Base-by-base conservation (phyloP, 1,140 invertebrate genomes). In the Bilobella aurantiaca region DNA sequence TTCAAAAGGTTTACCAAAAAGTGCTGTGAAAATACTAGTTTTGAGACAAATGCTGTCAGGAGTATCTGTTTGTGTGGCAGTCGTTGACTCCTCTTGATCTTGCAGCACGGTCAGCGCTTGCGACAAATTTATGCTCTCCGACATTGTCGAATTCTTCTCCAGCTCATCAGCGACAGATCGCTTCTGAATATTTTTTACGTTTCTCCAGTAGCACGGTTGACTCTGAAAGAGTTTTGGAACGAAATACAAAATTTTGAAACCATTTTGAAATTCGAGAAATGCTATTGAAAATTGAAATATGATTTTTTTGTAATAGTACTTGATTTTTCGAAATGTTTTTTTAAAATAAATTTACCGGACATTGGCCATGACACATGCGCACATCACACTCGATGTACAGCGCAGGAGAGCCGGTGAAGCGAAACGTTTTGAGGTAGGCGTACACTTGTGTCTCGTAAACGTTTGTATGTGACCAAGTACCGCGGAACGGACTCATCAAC, bases 341-440 rank as follows among this genome's bases (percentile, higher is more conserved):
- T n/a, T n/a, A n/a, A n/a, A n/a, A n/a, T n/a, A 37, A 3, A 81
- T 83, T 86, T 80, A 95, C 91, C 68, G 90, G 90, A 82, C 92
- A 95, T 73, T 89, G 82, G 63, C 91, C 91, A 76, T 94, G 91
- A 77, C 92, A 96, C 91, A 95, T 95, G 64, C 91, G 81, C 32
- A 95, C 91, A 76, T 94, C 91, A 74, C 92, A 95, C 78, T 95
- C 91, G 65, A 95, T 91, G 78, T 96, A 96, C 0, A 96, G 81
- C 2, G 91, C 91, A 1, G 91, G 91, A 0, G 90, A 93, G 8
- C 91, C 91, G 0, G 91, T 94, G 77, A 95, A 95, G 66, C 91
- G 82, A 77, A 94, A 95, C 1, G 91, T 93, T 80, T 95, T 95
- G 88, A 95, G 91, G 74, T 93, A 94, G 0, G 91, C 91, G 75